Conservation (phyloP, 1,140 invertebrate species). For the Adoxophyes honmai region DNA sequence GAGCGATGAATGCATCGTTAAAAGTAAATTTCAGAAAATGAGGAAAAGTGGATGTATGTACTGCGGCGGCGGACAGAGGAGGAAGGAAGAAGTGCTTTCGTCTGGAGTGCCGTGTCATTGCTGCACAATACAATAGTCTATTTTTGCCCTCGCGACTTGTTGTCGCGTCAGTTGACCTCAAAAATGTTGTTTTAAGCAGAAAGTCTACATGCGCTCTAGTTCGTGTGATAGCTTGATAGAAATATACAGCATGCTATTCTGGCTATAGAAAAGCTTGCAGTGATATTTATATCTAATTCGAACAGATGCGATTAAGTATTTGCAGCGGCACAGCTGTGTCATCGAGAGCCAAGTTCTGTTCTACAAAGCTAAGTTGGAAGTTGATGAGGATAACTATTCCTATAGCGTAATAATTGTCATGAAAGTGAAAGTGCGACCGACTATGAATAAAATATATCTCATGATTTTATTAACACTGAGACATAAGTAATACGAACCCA, state of each 20-base stretch:
- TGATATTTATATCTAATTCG: neutral
- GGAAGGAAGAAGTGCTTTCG: constrained; percentile 22
- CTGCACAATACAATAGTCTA: constrained; percentile 28
- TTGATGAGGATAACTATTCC: neutral
- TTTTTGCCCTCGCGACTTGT: constrained; percentile 24
- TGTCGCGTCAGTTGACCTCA: constrained; percentile 32
- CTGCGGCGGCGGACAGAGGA: constrained; percentile 14
- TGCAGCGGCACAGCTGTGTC: neutral
- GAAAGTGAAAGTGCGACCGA: constrained; percentile 6
- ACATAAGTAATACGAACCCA: constrained; percentile 47
- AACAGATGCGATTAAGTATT: too few species aligned
- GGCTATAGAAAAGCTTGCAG: neutral
- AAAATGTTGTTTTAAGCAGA: constrained; percentile 11
- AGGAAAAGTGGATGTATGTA: constrained; percentile 11
- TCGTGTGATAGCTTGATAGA: neutral
- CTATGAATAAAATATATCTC: neutral
- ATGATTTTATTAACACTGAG: constrained; percentile 10
- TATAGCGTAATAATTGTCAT: neutral
- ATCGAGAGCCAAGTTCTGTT: neutral
- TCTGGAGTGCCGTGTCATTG: constrained; percentile 27
- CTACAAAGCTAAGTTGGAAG: constrained; percentile 5
- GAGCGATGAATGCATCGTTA: constrained; percentile 3
- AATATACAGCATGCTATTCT: neutral
- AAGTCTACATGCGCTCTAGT: neutral
- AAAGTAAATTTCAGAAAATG: constrained; percentile 10